Percentiles rank a stretch among this genome's conserved stretches.
Evolutionary conservation across 2,113 vertebrate genomes (phyloP).

Genomic region (Neoarius graeffei): DNA sequence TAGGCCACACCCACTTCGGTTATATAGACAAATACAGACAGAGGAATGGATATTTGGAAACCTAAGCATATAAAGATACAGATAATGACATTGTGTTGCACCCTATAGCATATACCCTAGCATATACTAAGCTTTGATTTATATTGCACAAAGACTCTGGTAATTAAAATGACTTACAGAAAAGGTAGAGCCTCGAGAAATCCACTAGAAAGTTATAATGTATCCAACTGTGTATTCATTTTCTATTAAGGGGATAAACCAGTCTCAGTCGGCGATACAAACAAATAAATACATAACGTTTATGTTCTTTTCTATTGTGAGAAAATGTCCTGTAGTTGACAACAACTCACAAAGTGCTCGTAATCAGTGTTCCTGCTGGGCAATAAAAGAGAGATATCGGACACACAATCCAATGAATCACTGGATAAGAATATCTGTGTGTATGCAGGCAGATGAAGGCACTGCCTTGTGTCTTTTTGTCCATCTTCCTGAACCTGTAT

Average conservation of each 20-base stretch:
- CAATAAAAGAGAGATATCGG: neutral
- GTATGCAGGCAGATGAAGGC: constrained; percentile 2
- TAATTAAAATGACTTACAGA: neutral
- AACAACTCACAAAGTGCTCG: constrained; percentile 31
- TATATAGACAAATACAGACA: neutral
- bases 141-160: neutral
- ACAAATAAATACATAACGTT: constrained; percentile 29
- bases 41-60: neutral
- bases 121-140: neutral
- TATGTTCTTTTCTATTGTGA: constrained; percentile 30
- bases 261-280: neutral
- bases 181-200: neutral
- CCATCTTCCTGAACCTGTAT: neutral
- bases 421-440: constrained; percentile 10
- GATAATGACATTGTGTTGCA: too few species aligned
- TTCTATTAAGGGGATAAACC: constrained; percentile 29
- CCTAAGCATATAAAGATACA: neutral
- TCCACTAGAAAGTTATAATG: neutral
- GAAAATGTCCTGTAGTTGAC: constrained; percentile 33
- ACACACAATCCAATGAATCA: constrained; percentile 39
- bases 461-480: constrained; percentile 3
- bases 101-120: neutral
- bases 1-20: neutral
- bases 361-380: constrained; percentile 33
- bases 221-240: neutral